Evolutionary conservation across 2,113 vertebrate species (phyloP), one percentile per base, ranked within the genome.

Genomic region (Pollachius pollachius): DNA sequence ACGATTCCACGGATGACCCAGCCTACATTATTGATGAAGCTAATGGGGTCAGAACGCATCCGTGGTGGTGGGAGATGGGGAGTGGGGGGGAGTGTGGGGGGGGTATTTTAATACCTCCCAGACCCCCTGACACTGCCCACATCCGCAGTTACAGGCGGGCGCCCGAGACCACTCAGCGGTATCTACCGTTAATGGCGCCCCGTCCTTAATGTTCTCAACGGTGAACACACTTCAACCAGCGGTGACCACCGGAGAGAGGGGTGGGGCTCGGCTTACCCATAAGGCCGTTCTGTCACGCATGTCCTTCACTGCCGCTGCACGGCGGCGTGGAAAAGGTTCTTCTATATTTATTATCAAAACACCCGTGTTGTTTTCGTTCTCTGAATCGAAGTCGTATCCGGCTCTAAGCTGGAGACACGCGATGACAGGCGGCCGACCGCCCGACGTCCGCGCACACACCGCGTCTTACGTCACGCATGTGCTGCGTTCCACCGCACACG

Each of bases 21-120:
- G 72, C 0, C 74, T 91, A 85, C 87, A 92, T 92, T 91, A 91
- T 91, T 91, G 77, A 91, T 91, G 87, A 83, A 63, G 34, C 73
- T 89, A 90, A 92, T 89, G 88, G 86, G 80, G 25, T 62, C 0
- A 3, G 70, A 69, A 67, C 65, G 52, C 77, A 76, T 68, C 73
- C 70, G 70, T 21, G 69, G 68, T 78, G 8, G 52, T 64, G 56
- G 27, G 27, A 27, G 27, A 27, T 27, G 65, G 80, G 73, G 66
- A 27, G 59, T 18, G 59, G n/a, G 12, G 15, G 54, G 54, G 54
- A 13, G 54, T 7, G 54, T 4, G n/a, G 15, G 58, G 16, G 16
- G 17, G 8, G 16, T 68, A 54, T 81, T 84, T 80, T 63, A 65
- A 86, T 52, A 70, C 82, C 72, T 65, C 48, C 30, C 19, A 2